Evolutionary conservation across 2,888 invertebrate species (phyloP).

Genomic region (Synanthedon tipuliformis): DNA sequence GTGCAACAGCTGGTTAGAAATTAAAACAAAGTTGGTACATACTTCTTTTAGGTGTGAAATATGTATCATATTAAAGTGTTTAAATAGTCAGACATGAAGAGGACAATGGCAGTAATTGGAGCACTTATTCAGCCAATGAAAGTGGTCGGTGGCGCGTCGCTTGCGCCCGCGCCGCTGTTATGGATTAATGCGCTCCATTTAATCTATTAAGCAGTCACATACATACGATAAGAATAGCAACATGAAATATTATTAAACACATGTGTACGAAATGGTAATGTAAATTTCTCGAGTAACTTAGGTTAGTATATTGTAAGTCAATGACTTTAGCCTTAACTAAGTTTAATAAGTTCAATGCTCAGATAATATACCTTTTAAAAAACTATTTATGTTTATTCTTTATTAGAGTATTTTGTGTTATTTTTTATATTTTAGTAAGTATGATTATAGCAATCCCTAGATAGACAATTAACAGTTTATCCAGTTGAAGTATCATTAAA

Average conservation of each 20-base stretch:
- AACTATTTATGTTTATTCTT: too few species aligned
- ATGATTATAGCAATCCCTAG: too few species aligned
- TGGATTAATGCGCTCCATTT: constrained; percentile 60
- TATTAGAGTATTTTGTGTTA: too few species aligned
- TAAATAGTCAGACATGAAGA: constrained; percentile 4
- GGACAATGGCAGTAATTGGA: constrained; percentile 48
- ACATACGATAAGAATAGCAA: constrained; percentile 4
- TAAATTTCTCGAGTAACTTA: not conserved
- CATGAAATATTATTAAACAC: not conserved
- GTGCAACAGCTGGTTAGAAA: too few species aligned
- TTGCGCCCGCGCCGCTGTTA: constrained; percentile 15
- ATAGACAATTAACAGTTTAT: too few species aligned
- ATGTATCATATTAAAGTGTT: not conserved
- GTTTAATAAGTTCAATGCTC: too few species aligned
- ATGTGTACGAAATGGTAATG: not conserved
- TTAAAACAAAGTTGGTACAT: too few species aligned
- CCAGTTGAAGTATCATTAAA: too few species aligned
- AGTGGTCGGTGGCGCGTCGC: constrained; percentile 21
- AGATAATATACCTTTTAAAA: too few species aligned
- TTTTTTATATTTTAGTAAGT: too few species aligned
- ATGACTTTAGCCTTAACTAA: not conserved
- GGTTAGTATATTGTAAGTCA: not conserved
- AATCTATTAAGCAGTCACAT: constrained; percentile 54
- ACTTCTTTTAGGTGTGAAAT: not conserved
- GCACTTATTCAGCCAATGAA: constrained; percentile 54